Evolutionary conservation across 2,113 vertebrate species (phyloP).

Genomic region (Platichthys stellatus): DNA sequence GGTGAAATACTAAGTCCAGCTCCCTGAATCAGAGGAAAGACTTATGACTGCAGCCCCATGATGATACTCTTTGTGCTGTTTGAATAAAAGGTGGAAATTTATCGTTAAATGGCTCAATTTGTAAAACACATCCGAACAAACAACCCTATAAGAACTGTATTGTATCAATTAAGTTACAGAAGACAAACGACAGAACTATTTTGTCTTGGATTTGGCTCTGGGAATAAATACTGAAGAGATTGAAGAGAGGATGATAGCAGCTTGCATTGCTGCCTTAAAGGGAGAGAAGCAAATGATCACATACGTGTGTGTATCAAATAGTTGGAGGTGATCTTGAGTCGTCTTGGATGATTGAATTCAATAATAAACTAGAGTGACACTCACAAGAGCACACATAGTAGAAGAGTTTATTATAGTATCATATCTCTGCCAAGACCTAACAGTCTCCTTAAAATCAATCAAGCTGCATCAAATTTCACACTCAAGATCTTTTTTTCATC

Average conservation of each 20-base stretch:
- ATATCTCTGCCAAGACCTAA: too few species aligned
- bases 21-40: slow-evolving; percentile 39
- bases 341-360: not conserved
- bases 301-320: not conserved
- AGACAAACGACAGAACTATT: slow-evolving; percentile 1
- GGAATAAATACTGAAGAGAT: slow-evolving; percentile 8
- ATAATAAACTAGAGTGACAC: not conserved
- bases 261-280: not conserved
- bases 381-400: too few species aligned
- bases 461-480: too few species aligned
- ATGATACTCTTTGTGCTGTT: slow-evolving; percentile 25
- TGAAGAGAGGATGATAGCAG: slow-evolving; percentile 11
- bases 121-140: slow-evolving; percentile 20
- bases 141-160: slow-evolving; percentile 27
- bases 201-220: slow-evolving; percentile 3
- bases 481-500: too few species aligned
- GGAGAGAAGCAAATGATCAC: slow-evolving; percentile 1
- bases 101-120: slow-evolving; percentile 33
- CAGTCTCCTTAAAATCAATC: too few species aligned
- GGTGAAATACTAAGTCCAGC: slow-evolving; percentile 47
- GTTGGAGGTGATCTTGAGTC: not conserved
- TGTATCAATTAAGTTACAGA: slow-evolving; percentile 24
- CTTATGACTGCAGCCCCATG: slow-evolving; percentile 25
- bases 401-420: too few species aligned
- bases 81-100: slow-evolving; percentile 27